A percentile compares a stretch with the other conserved stretches of the same genome.
These are phyloP conservation scores for Periophthalmus magnuspinnatus DNA, from an alignment of 2,797 vertebrate genomes.

Conservation along the genomic window DNA sequence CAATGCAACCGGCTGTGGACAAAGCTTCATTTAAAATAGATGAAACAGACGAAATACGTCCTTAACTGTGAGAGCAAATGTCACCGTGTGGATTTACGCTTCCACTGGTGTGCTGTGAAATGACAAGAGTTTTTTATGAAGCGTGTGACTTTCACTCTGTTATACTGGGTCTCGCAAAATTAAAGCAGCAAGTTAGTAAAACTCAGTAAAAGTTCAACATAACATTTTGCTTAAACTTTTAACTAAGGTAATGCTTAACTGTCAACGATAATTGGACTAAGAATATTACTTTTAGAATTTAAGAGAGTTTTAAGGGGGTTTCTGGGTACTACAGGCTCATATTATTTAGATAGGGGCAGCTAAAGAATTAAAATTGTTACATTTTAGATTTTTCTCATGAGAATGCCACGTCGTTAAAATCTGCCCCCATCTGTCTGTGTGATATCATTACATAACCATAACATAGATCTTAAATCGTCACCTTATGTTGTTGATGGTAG, in stretches of 20 bases:
- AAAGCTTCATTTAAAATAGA: conserved; percentile 70
- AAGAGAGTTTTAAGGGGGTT: too few relatives aligned
- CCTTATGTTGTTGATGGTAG: too few relatives aligned
- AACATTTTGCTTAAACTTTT: background rate
- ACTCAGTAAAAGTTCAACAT: background rate
- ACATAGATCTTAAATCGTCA: too few relatives aligned
- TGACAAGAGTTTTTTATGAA: conserved; percentile 46
- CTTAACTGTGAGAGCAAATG: conserved; percentile 59
- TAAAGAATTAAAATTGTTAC: too few relatives aligned
- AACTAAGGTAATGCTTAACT: background rate
- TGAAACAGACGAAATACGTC: conserved; percentile 64
- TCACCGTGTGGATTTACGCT: conserved; percentile 56
- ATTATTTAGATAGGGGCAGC: too few relatives aligned
- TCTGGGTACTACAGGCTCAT: too few relatives aligned
- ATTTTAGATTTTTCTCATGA: too few relatives aligned
- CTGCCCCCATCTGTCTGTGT: too few relatives aligned
- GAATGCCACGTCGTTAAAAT: too few relatives aligned
- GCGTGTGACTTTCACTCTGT: conserved; percentile 20
- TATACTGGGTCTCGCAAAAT: background rate
- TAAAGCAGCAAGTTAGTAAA: background rate
- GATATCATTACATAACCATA: too few relatives aligned
- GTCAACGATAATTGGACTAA: too few relatives aligned
- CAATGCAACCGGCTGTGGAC: conserved; percentile 49
- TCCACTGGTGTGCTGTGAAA: conserved; percentile 27
- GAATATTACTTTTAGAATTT: too few relatives aligned